Evolutionary conservation across 1,140 invertebrate genomes (phyloP), one percentile per base, ranked within the genome.

Genomic region (Philopotamus ludificatus): DNA sequence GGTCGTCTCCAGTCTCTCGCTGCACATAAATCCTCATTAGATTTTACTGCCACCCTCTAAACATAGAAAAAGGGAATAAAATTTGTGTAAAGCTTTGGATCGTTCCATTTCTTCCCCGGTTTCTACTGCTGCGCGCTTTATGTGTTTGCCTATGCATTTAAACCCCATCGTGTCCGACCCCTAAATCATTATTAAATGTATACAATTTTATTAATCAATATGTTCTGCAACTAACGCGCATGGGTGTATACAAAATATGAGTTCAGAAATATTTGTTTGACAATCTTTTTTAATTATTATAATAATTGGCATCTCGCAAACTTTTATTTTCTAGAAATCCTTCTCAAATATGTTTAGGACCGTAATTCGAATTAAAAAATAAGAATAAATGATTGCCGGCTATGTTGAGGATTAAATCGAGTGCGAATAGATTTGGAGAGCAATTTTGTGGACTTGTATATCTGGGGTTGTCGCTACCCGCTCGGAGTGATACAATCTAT

Each of bases 1-100:
- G 53, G 53, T 16, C 12, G 34, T 28, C 45, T 20, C 44, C 45
- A 57, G 62, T 64, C 51, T 3, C 57, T 49, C 34, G 15, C 34
- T 8, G 61, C 49, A 51, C 22, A 65, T 68, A 68, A 68, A 68
- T 68, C 67, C 67, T 68, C 63, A 68, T 68, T 68, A 68, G 67
- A 68, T 68, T 68, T 68, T 68, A 68, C 63, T 47, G 63, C 67
- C 34, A 25, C 62, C 47, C 60, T 44, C 54, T 23, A 8, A n/a
- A 54, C 28, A 15, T 44, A 54, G 25, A n/a, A 22, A n/a, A 57
- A 68, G 67, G 67, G 65, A 62, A 68, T 68, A 68, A 68, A 68
- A 68, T 68, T 68, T 65, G 67, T 68, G 67, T 65, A 68, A 65
- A 58, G 67, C 62, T 57, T 68, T 50, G 47, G 49, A 28, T 42